Conservation (phyloP, 1,140 invertebrate species). For the Oncopodura yosiiana region DNA sequence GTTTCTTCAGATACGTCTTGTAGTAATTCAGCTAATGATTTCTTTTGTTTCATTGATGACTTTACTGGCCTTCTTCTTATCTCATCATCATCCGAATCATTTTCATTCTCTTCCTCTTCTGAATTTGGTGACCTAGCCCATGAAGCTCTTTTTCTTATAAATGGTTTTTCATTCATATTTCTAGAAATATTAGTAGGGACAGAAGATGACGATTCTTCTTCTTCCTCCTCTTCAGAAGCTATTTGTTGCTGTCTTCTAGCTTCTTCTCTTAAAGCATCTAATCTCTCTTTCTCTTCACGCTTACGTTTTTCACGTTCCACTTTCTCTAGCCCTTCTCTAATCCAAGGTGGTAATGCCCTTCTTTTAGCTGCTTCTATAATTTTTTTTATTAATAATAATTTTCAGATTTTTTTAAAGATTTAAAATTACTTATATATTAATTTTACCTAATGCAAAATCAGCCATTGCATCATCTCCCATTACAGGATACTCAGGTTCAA, state of each 20-base stretch:
- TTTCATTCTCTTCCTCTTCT: not conserved
- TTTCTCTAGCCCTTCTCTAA: slow-evolving; percentile 89
- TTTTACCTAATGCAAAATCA: too few species aligned
- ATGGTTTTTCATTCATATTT: too few species aligned
- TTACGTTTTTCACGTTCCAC: slow-evolving; percentile 92
- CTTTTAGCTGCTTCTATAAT: slow-evolving; percentile 75
- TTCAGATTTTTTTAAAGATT: not conserved
- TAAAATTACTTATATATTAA: not conserved
- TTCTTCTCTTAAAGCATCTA: slow-evolving; percentile 54
- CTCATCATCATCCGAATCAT: slow-evolving; percentile 5
- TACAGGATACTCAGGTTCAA: too few species aligned
- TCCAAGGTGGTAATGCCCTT: slow-evolving; percentile 87
- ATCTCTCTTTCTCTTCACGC: slow-evolving; percentile 66
- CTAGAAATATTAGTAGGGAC: too few species aligned
- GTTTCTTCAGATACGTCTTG: slow-evolving; percentile 1
- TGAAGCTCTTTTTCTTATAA: too few species aligned
- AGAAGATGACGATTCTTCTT: slow-evolving; percentile 14
- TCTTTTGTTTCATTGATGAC: not conserved
- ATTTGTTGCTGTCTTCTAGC: slow-evolving; percentile 12
- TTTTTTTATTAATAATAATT: not conserved
- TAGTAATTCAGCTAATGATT: not conserved
- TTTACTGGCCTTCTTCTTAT: not conserved
- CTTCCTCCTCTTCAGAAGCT: slow-evolving; percentile 8
- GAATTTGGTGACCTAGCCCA: not conserved
- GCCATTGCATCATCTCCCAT: too few species aligned